phyloP scores from a whole-genome alignment of 2,797 vertebrate genomes.

The Sus cebifrons region DNA sequence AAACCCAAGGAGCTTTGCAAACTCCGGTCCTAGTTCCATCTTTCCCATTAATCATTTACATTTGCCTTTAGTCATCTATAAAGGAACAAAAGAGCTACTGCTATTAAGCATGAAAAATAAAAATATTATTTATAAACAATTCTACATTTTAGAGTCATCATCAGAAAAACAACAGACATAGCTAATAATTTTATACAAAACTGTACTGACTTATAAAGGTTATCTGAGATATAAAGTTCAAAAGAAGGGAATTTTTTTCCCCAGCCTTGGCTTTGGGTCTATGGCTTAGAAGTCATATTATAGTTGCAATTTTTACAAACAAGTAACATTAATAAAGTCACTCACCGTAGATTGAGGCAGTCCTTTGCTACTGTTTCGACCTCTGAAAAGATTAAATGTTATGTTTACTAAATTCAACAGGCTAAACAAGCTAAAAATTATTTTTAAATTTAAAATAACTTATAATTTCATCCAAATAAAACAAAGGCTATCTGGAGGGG shows the following conservation, averaged over 20 bases:
- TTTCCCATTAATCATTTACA: neutral
- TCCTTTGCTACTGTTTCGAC: constrained; percentile 97
- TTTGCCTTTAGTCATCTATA: constrained; percentile 14
- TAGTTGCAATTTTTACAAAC: constrained; percentile 43
- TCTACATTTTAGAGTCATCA: constrained; percentile 32
- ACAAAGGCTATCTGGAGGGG: neutral
- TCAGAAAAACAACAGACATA: neutral
- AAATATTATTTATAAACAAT: constrained; percentile 59
- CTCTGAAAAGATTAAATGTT: constrained; percentile 92
- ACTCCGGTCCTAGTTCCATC: neutral
- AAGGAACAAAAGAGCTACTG: constrained; percentile 41
- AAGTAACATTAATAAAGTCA: constrained; percentile 81
- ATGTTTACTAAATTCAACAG: constrained; percentile 58
- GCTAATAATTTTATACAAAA: constrained; percentile 20
- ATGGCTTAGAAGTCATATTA: constrained; percentile 55
- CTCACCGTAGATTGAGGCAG: constrained; percentile 95
- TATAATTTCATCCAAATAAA: constrained; percentile 52
- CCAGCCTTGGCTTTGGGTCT: neutral
- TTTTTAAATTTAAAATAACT: neutral
- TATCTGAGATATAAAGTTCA: neutral
- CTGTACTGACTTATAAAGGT: neutral
- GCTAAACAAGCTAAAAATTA: constrained; percentile 20
- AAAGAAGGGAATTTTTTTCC: neutral
- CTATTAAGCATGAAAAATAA: constrained; percentile 49
- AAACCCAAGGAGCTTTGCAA: constrained; percentile 23